phyloP scores from a whole-genome alignment of 2,113 vertebrate genomes.

The Bos indicus region DNA sequence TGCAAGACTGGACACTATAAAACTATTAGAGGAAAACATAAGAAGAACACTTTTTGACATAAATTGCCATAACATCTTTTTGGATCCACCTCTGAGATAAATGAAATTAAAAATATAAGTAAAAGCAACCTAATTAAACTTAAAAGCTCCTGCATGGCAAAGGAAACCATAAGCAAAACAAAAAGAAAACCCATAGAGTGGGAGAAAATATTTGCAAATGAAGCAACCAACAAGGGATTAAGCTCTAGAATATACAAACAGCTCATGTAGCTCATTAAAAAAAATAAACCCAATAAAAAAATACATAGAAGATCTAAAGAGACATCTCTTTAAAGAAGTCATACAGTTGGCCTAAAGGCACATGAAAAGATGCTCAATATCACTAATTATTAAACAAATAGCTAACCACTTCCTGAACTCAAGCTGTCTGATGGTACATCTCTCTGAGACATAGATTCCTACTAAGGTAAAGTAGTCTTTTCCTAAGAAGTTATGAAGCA shows the following conservation, averaged over 20 bases:
- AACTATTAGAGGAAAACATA: background rate
- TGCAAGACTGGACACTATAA: background rate
- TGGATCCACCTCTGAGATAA: background rate
- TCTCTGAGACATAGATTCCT: background rate
- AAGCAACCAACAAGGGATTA: background rate
- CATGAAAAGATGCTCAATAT: background rate
- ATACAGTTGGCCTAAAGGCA: background rate
- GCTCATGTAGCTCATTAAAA: background rate
- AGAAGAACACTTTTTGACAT: background rate
- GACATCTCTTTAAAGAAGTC: background rate
- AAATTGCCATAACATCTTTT: background rate
- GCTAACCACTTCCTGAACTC: background rate
- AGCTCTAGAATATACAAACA: background rate
- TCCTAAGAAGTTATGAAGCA: background rate
- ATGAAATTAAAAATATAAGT: background rate
- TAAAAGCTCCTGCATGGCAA: background rate
- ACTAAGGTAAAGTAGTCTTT: background rate
- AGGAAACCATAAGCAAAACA: background rate
- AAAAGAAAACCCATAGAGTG: background rate
- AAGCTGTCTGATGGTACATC: background rate
- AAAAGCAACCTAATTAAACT: background rate
- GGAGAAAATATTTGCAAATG: background rate
- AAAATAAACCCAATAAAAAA: background rate
- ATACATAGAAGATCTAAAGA: background rate
- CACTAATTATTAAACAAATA: background rate